Percentiles rank a stretch among this genome's conserved stretches.
These are phyloP conservation scores for Papilio gigon DNA, from an alignment of 2,888 invertebrate species.

Conservation along the genomic window DNA sequence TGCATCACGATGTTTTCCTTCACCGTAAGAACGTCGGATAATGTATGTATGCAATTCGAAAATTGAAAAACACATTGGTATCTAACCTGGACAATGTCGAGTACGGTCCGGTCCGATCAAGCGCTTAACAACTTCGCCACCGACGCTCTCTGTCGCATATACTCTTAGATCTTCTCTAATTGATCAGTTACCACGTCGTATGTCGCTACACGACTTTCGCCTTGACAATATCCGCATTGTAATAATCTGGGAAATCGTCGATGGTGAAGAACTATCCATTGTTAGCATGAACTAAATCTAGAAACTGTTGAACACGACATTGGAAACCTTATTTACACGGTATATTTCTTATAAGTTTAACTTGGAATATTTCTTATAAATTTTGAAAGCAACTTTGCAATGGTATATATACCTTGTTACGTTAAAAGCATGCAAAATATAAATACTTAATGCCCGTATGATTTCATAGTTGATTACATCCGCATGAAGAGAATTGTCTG, in stretches of 20 bases:
- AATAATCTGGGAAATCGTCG: conserved; percentile 3
- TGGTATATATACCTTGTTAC: neutral
- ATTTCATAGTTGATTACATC: conserved; percentile 11
- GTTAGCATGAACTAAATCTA: neutral
- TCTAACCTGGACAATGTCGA: too few relatives aligned
- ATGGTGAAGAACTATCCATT: neutral
- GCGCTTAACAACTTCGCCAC: too few relatives aligned
- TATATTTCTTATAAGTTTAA: neutral
- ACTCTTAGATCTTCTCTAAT: neutral
- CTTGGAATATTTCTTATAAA: neutral
- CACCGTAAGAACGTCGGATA: too few relatives aligned
- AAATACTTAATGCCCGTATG: conserved; percentile 13
- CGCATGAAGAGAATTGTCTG: conserved; percentile 6
- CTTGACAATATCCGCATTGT: conserved; percentile 21
- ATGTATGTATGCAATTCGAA: too few relatives aligned
- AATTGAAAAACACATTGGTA: too few relatives aligned
- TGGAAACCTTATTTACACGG: neutral
- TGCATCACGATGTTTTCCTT: too few relatives aligned
- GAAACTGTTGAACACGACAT: neutral
- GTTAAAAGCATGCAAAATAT: neutral
- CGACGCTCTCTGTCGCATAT: too few relatives aligned
- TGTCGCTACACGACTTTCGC: neutral
- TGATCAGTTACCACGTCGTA: neutral
- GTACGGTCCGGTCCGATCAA: too few relatives aligned
- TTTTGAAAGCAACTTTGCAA: neutral